Conservation (phyloP, 1,140 invertebrate species). For the Alviniconcha marisindica region DNA sequence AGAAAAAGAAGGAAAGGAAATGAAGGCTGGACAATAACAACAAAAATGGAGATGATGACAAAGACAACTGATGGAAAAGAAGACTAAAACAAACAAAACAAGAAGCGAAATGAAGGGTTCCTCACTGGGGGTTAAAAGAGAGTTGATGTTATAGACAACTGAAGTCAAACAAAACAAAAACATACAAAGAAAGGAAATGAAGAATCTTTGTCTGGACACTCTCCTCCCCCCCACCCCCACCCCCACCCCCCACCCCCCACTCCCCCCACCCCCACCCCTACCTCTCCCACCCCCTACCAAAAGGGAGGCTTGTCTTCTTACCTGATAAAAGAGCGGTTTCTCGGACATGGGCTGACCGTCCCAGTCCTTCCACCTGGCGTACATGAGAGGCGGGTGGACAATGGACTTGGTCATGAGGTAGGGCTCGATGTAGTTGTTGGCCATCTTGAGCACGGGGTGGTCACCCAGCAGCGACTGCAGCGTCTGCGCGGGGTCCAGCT, state of each 20-base stretch:
- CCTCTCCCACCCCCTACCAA: neutral
- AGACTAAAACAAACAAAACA: no score
- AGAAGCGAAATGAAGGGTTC: no score
- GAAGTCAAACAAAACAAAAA: no score
- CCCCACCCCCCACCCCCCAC: neutral
- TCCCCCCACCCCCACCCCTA: neutral
- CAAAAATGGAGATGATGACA: no score
- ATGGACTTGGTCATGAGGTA: slow-evolving; percentile 55
- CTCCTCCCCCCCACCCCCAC: no score
- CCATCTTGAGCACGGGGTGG: slow-evolving; percentile 36
- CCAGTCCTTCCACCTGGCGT: slow-evolving; percentile 66
- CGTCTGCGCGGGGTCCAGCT: slow-evolving; percentile 19
- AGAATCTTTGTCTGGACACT: no score
- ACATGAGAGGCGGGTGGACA: slow-evolving; percentile 63
- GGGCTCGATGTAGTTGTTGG: slow-evolving; percentile 54
- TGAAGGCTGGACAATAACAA: no score
- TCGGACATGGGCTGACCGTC: slow-evolving; percentile 60
- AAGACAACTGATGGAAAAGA: no score
- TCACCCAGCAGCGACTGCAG: slow-evolving; percentile 44
- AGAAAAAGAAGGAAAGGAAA: no score
- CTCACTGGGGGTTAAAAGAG: no score
- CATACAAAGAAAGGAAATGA: no score
- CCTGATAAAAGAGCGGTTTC: slow-evolving; percentile 64
- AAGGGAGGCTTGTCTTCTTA: neutral
- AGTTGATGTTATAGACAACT: no score